Evolutionary conservation across 1,140 invertebrate genomes (phyloP), one percentile per base, ranked within the genome.

Genomic region (Camponotus vicinus): DNA sequence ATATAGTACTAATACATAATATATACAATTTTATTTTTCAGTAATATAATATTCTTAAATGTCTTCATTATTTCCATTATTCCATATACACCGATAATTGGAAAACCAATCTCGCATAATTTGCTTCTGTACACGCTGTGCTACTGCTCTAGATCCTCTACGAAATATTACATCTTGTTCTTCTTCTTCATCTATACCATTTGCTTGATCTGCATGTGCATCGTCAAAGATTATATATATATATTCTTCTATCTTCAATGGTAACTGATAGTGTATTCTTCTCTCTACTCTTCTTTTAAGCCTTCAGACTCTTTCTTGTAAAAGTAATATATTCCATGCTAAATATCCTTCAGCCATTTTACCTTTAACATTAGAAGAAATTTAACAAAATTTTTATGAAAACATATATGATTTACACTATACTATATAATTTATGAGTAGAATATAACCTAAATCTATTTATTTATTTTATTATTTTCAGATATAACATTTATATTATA

Each of bases 31-130:
- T 21, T 21, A 21, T 21, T 21, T 21, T 21, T 21, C 21, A 21
- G 21, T 21, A 21, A 21, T 21, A 21, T 21, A 21, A 21, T 64
- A 64, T 37, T 37, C 15, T 13, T 64, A 64, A 67, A 69, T 27
- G 42, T 69, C 27, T 67, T 18, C 27, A 18, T 63, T 34, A 13
- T 34, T 21, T 21, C 21, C 21, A 21, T 67, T 18, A 21, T 42
- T 8, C 18, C 64, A 67, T 40, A 37, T n/a, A 67, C 40, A 67
- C 8, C n/a, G 66, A 6, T 67, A 21, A 21, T 67, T 67, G 1
- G 66, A 37, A 45, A 67, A 67, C 37, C 40, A 67, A 5, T 67
- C 7, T 42, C 37, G 66, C 66, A 67, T 67, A 67, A 67, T 67
- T 5, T 67, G 66, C 32, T 67, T 42, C 15, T 67, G 40, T 42